Conservation (phyloP, 2,888 invertebrate genomes). For the Malachius bipustulatus region DNA sequence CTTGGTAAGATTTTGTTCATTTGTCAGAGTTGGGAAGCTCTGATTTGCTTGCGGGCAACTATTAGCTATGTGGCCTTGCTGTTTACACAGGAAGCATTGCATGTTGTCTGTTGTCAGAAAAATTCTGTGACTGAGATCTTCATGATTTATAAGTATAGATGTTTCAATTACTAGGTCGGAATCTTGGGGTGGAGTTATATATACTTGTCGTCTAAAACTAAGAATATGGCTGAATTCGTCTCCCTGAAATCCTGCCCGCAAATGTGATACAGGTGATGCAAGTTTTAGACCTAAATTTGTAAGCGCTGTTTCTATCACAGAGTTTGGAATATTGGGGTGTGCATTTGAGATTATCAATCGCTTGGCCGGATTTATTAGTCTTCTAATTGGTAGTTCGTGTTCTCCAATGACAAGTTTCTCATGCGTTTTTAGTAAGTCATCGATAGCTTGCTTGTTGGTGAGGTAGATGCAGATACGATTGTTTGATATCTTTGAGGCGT, state of each 20-base stretch:
- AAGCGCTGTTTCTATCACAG: not conserved
- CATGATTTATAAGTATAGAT: not conserved
- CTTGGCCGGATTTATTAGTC: constrained; percentile 3
- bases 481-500: constrained; percentile 1
- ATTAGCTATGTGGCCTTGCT: not conserved
- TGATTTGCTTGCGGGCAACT: no score
- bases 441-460: no score
- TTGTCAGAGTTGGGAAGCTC: no score
- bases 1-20: no score
- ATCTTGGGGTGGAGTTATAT: no score
- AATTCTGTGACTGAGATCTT: not conserved
- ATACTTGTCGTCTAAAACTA: constrained; percentile 21
- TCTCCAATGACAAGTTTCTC: no score
- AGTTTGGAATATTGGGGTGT: constrained; percentile 2
- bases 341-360: not conserved
- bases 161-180: no score
- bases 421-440: no score
- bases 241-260: constrained; percentile 18
- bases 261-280: no score
- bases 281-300: no score
- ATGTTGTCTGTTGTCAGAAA: not conserved
- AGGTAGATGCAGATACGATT: not conserved
- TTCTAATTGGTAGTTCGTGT: no score
- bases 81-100: not conserved
- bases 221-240: constrained; percentile 19